Evolutionary conservation across 2,113 vertebrate genomes (phyloP), one percentile per base, ranked within the genome.

Genomic region (Miniopterus natalensis): DNA sequence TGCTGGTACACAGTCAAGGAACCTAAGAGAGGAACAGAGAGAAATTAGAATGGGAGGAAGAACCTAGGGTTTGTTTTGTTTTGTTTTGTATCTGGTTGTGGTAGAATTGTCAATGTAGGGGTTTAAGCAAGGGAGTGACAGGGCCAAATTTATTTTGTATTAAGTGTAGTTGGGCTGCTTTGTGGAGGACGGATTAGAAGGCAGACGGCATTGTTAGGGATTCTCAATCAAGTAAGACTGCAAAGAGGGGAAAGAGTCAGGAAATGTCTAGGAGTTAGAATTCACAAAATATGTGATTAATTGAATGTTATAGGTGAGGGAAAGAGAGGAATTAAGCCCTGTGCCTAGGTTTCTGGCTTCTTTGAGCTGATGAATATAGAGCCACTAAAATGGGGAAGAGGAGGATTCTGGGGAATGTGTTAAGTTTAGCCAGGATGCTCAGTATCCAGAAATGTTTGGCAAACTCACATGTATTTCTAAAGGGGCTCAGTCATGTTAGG

Each of bases 191-290:
- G 45, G 8, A 68, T 92, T 83, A 59, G 65, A 73, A 47, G 20
- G 4, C 27, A 78, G 42, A 84, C 11, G 86, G 29, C 21, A 66
- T 74, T 83, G 8, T 61, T 57, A 91, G 47, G 31, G 40, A 71
- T 74, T 75, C 17, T 84, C 20, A 78, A 83, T 83, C 12, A 40
- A 74, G n/a, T 40, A 92, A 79, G 8, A 49, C 12, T 75, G 17
- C 5, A 53, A 68, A 88, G 3, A 75, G 40, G 65, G 36, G n/a
- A 68, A 87, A 94, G n/a, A 84, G 3, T 81, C 88, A 61, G 75
- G 68, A 94, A 88, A 70, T 80, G 55, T 5, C 4, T 84, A 61
- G 18, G n/a, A 68, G 42, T 91, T 96, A 71, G 78, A 80, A 78
- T 83, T 88, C 8, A 55, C 5, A 81, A 49, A 11, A 73, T 2